A percentile compares a stretch with the other conserved stretches of the same genome.
Conservation (phyloP, 2,888 invertebrate genomes). For the Limnephilus auricula region DNA sequence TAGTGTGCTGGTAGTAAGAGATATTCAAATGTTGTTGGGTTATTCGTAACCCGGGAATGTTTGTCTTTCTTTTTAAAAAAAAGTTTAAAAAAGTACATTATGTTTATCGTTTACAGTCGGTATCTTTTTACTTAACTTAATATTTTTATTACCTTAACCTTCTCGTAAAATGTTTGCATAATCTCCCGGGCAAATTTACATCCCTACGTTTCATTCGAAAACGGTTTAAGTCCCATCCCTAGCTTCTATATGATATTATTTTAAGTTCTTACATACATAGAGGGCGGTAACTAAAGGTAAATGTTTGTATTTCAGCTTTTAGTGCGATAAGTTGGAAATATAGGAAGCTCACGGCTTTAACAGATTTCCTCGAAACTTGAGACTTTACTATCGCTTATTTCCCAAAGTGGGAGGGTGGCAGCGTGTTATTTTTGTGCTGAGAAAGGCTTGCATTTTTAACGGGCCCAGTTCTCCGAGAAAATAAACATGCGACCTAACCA, state of each 20-base stretch:
- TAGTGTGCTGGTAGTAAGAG: no score
- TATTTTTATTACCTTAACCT: not conserved
- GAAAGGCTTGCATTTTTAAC: slow-evolving; percentile 36
- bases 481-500: not conserved
- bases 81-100: no score
- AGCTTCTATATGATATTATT: slow-evolving; percentile 14
- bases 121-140: not conserved
- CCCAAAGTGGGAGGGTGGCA: not conserved
- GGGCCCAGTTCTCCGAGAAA: not conserved
- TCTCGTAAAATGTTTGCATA: not conserved
- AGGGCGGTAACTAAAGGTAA: not conserved
- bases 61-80: no score
- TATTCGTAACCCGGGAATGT: no score
- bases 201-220: not conserved
- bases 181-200: not conserved
- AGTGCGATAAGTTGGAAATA: slow-evolving; percentile 10
- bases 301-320: slow-evolving; percentile 21
- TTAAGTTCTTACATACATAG: slow-evolving; percentile 7
- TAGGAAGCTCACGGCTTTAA: not conserved
- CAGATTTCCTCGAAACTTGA: slow-evolving; percentile 14
- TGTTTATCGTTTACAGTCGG: not conserved
- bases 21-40: no score
- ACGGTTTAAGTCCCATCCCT: not conserved
- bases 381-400: not conserved
- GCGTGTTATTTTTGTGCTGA: not conserved